These are phyloP conservation scores for Tiliqua scincoides DNA, from an alignment of 2,113 vertebrate species.

Conservation along the genomic window DNA sequence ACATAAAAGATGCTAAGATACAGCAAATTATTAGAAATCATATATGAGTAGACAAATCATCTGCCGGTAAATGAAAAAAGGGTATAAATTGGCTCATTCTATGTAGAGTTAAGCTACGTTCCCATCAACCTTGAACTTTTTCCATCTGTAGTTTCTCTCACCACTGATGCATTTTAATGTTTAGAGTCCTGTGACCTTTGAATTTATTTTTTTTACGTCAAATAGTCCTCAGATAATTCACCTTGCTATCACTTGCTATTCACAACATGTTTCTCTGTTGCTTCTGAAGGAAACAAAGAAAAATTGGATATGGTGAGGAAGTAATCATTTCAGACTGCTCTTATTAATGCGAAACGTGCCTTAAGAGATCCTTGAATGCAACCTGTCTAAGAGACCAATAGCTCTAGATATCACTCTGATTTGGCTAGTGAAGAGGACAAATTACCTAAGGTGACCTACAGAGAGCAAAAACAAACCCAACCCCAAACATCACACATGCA, in stretches of 20 bases:
- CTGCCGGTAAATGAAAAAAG: neutral
- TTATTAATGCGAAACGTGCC: constrained; percentile 52
- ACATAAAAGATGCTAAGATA: neutral
- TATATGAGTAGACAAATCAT: neutral
- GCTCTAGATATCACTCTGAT: constrained; percentile 43
- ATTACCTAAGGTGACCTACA: constrained; percentile 46
- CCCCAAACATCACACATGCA: neutral
- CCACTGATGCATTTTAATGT: neutral
- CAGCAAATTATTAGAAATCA: neutral
- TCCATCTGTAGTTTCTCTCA: neutral
- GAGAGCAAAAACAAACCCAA: constrained; percentile 28
- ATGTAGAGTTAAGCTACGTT: neutral
- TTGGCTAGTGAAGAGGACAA: constrained; percentile 1
- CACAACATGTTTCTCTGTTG: constrained; percentile 40
- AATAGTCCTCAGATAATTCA: constrained; percentile 21
- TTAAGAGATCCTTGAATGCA: constrained; percentile 49
- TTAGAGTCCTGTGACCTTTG: constrained; percentile 24
- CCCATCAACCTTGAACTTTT: neutral
- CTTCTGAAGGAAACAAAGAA: constrained; percentile 55
- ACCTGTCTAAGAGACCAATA: constrained; percentile 41
- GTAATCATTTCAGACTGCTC: constrained; percentile 48
- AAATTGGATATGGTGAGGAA: constrained; percentile 33
- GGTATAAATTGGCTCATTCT: neutral
- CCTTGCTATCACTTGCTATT: constrained; percentile 31
- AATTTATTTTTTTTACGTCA: constrained; percentile 18